Conservation (phyloP, 2,113 vertebrate genomes). For the Cepphus grylle region DNA sequence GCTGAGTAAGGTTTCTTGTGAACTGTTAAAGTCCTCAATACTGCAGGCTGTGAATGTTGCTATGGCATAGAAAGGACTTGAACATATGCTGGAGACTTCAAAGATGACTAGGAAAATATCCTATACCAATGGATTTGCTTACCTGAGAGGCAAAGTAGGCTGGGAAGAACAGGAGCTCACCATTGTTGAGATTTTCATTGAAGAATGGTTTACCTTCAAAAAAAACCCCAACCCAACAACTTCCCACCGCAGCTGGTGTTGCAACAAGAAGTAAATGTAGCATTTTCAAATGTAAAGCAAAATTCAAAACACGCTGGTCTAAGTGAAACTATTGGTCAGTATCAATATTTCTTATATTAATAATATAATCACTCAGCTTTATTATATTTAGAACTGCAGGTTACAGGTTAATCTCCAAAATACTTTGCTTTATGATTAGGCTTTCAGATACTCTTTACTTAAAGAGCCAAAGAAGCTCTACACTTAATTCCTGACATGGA, state of each 20-base stretch:
- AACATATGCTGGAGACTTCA: background rate
- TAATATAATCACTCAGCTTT: background rate
- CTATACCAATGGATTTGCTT: background rate
- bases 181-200: background rate
- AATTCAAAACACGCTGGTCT: background rate
- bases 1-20: background rate
- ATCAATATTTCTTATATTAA: background rate
- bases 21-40: background rate
- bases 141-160: background rate
- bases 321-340: background rate
- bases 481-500: background rate
- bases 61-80: background rate
- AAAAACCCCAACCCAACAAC: background rate
- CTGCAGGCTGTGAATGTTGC: background rate
- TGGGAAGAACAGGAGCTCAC: background rate
- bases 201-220: background rate
- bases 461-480: background rate
- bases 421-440: background rate
- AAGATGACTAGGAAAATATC: background rate
- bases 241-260: background rate
- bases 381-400: background rate
- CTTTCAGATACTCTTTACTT: background rate
- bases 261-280: background rate
- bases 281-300: background rate
- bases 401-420: background rate